Percentiles rank a stretch among this genome's conserved stretches.
These are phyloP conservation scores for Gnathonemus longibarbis DNA, from an alignment of 2,113 vertebrate species.

Conservation along the genomic window DNA sequence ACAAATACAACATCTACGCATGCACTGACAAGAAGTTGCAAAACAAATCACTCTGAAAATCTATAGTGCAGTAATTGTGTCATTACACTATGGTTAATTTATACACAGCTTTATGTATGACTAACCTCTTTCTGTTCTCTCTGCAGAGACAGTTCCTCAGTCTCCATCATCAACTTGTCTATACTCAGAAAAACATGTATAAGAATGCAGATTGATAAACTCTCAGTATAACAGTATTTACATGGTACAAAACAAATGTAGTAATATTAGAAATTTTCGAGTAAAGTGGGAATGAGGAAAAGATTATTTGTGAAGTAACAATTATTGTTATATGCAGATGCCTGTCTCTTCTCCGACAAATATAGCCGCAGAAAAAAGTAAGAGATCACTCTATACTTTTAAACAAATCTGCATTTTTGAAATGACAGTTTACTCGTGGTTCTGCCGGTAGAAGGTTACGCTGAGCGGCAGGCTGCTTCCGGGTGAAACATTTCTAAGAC, in stretches of 20 bases:
- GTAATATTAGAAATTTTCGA: too few species aligned
- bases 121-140: slow-evolving; percentile 85
- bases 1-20: background rate
- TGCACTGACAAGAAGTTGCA: background rate
- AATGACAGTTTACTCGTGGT: too few species aligned
- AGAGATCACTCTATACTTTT: too few species aligned
- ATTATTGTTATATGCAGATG: background rate
- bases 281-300: background rate
- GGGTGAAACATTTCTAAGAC: too few species aligned
- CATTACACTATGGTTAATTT: background rate
- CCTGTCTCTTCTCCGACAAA: background rate
- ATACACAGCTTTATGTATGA: background rate
- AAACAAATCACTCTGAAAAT: background rate
- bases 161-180: slow-evolving; percentile 98
- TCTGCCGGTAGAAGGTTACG: too few species aligned
- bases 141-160: slow-evolving; percentile 85
- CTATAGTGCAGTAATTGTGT: background rate
- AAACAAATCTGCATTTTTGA: too few species aligned
- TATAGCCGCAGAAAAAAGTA: too few species aligned
- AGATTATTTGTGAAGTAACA: background rate
- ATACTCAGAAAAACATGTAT: slow-evolving; percentile 37
- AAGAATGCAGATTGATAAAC: background rate
- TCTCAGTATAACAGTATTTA: background rate
- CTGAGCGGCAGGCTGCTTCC: too few species aligned
- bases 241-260: background rate